Base-by-base conservation (phyloP, 2,113 vertebrate genomes). In the Myiozetetes cayanensis region DNA sequence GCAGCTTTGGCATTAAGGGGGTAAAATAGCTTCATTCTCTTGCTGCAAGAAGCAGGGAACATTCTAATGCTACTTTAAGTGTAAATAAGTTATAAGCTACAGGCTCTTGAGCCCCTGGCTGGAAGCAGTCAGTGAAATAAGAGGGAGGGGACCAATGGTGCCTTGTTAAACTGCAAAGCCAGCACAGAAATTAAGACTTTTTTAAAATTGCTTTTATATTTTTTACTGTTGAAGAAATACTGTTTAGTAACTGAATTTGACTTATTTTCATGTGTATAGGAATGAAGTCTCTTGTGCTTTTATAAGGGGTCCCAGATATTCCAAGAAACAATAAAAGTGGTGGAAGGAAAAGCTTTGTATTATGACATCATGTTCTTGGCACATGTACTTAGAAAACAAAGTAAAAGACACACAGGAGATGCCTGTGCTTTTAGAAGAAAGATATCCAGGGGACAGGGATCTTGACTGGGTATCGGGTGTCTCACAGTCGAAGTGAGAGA, bases 281-380 rank as follows among this genome's bases (percentile, higher is more conserved):
- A 93, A 52, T 68, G 8, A 66, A 85, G 14, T 53, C 8, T 87
- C 31, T 70, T 53, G 20, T 73, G 30, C 27, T 68, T 79, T 70
- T 83, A 2, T 85, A 53, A 39, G 27, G 13, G 8, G 14, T 46
- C 21, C 27, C 17, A 90, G 23, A 80, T 84, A 71, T 50, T 89
- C 16, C 58, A 92, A 84, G n/a, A 65, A 94, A 63, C 73, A 94
- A 85, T 76, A 93, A 84, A 96, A 55, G 63, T 6, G 35, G 6
- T 23, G 12, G 23, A 52, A 75, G 31, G 23, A 85, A 85, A 66
- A 80, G 22, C 53, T 76, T 53, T 70, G 44, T 44, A 9, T 84
- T 74, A 23, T 49, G 44, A 25, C 7, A 49, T 35, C 6, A 35
- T 31, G 13, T 67, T 92, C 25, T 91, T 82, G 28, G 56, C 35